These are phyloP conservation scores for Lanius ludovicianus DNA, from an alignment of 2,113 vertebrate species.

Conservation along the genomic window DNA sequence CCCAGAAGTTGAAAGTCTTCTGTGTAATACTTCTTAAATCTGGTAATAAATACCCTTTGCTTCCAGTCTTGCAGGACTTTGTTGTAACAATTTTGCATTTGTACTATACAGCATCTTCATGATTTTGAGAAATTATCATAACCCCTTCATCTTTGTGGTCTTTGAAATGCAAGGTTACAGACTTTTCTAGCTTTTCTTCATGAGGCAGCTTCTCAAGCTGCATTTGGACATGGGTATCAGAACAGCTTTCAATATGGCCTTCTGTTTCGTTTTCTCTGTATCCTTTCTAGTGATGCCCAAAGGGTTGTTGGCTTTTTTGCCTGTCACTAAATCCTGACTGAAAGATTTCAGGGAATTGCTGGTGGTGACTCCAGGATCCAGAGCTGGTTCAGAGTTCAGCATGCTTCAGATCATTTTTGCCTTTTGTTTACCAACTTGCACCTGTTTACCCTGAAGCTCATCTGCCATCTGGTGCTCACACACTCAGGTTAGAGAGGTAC, in stretches of 20 bases:
- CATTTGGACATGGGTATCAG: background rate
- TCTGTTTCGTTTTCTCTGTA: background rate
- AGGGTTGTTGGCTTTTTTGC: background rate
- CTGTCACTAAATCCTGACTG: background rate
- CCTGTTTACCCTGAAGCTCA: background rate
- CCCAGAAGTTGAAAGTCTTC: background rate
- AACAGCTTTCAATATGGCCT: background rate
- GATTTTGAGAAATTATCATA: background rate
- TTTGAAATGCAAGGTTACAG: background rate
- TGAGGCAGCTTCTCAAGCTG: background rate
- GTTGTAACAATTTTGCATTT: background rate
- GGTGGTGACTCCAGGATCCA: background rate
- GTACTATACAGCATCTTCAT: background rate
- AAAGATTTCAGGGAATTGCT: background rate
- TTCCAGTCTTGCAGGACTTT: background rate
- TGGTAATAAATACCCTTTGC: background rate
- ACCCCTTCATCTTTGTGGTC: background rate
- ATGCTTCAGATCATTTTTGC: background rate
- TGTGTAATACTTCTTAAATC: background rate
- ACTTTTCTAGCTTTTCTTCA: background rate
- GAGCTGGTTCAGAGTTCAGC: background rate
- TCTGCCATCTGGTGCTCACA: background rate
- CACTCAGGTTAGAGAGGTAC: background rate
- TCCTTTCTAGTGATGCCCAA: background rate
- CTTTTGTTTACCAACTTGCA: background rate